These are phyloP conservation scores for Diglossa brunneiventris DNA, from an alignment of 2,113 vertebrate genomes.

Conservation along the genomic window DNA sequence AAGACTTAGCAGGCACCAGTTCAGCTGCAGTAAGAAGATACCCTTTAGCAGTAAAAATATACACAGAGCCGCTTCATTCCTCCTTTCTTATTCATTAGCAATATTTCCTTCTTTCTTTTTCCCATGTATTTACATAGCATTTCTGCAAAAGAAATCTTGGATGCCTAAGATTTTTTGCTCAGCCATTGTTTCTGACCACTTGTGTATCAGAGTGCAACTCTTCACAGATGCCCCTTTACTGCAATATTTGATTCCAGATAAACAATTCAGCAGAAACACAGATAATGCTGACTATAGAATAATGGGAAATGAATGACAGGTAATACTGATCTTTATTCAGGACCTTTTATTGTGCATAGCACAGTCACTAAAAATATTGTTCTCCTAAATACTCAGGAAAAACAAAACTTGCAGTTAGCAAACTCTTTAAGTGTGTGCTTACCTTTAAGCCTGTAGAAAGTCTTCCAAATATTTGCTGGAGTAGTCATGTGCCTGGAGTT, in stretches of 20 bases:
- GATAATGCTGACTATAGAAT: neutral
- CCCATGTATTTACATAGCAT: neutral
- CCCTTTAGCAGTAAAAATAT: neutral
- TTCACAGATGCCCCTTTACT: neutral
- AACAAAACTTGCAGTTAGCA: neutral
- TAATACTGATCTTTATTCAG: neutral
- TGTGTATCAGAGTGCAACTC: neutral
- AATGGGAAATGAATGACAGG: neutral
- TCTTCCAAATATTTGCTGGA: neutral
- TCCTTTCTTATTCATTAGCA: neutral
- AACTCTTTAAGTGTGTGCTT: neutral
- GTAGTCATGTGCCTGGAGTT: neutral
- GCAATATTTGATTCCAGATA: neutral
- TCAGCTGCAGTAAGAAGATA: neutral
- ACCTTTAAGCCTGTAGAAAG: slow-evolving; percentile 10
- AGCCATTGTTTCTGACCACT: neutral
- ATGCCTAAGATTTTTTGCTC: neutral
- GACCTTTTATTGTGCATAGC: neutral
- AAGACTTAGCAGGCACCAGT: neutral
- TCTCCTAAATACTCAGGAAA: neutral
- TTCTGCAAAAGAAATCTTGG: neutral
- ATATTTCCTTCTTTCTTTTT: neutral
- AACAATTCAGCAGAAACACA: neutral
- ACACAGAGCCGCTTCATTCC: neutral
- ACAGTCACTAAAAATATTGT: neutral